phyloP scores from a whole-genome alignment of 30 jellyfish, hydroid and myxozoan genomes.

The Hydra vulgaris region DNA sequence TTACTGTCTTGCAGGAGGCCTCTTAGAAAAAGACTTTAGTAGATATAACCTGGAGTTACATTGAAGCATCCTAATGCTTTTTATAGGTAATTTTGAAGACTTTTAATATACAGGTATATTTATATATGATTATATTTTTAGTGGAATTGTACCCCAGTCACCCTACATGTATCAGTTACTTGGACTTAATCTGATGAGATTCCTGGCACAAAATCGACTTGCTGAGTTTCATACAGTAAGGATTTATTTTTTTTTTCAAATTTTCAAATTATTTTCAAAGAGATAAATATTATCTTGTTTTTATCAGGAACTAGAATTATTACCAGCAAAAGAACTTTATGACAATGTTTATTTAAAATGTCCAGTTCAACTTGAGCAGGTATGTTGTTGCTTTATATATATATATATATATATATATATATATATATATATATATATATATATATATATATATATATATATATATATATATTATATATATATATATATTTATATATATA shows the following conservation, averaged over 20 bases:
- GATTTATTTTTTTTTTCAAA: neutral
- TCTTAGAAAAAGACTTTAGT: too few species aligned
- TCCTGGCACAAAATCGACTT: constrained; percentile 89
- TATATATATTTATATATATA: too few species aligned
- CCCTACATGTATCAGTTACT: constrained; percentile 95
- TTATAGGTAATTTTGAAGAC: too few species aligned
- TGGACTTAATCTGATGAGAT: constrained; percentile 86
- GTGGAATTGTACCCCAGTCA: constrained; percentile 87
- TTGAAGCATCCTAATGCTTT: too few species aligned
- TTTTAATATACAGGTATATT: too few species aligned
- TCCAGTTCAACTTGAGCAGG: constrained; percentile 97
- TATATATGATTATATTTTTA: constrained; percentile 13
- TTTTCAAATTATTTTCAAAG: neutral
- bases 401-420: neutral
- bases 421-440: neutral
- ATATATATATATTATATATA: too few species aligned
- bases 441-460: too few species aligned
- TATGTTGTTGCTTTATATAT: neutral
- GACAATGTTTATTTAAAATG: constrained; percentile 86
- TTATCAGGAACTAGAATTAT: constrained; percentile 76
- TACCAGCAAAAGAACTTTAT: constrained; percentile 89
- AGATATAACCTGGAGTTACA: too few species aligned
- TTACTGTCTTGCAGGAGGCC: too few species aligned
- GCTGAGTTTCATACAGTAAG: constrained; percentile 99
- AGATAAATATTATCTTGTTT: neutral